Percentiles rank a stretch among this genome's conserved stretches.
Conservation (phyloP, 2,113 vertebrate genomes). For the Microcebus griseorufus region DNA sequence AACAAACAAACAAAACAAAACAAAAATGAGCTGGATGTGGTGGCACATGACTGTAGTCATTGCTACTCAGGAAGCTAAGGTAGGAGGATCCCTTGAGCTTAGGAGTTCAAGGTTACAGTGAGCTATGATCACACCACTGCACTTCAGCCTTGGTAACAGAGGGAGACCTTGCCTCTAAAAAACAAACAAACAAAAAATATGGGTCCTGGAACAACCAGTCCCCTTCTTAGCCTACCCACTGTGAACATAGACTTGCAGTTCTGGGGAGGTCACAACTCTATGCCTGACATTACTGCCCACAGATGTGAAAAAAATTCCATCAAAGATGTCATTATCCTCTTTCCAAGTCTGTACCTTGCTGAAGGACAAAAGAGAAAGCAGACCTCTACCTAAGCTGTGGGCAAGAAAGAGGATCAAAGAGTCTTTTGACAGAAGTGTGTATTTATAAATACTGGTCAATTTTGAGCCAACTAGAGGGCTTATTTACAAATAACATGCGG, state of each 20-base stretch:
- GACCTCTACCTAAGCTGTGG: background rate
- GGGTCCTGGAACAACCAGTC: background rate
- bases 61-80: background rate
- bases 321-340: background rate
- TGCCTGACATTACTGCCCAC: background rate
- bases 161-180: background rate
- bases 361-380: background rate
- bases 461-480: background rate
- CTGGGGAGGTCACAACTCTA: background rate
- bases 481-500: background rate
- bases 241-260: background rate
- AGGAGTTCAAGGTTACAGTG: background rate
- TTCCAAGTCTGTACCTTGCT: background rate
- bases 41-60: background rate
- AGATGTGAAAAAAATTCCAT: background rate
- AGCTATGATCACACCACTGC: background rate
- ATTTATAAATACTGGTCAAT: background rate
- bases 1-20: too few species aligned
- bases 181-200: background rate
- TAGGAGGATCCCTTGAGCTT: too few species aligned
- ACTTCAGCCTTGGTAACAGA: background rate
- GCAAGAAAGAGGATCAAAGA: background rate
- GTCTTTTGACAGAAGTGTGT: background rate
- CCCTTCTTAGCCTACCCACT: background rate
- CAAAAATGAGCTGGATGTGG: background rate